These are phyloP conservation scores for Cricetomys ansorgei DNA, from an alignment of 2,113 vertebrate genomes.

Conservation along the genomic window DNA sequence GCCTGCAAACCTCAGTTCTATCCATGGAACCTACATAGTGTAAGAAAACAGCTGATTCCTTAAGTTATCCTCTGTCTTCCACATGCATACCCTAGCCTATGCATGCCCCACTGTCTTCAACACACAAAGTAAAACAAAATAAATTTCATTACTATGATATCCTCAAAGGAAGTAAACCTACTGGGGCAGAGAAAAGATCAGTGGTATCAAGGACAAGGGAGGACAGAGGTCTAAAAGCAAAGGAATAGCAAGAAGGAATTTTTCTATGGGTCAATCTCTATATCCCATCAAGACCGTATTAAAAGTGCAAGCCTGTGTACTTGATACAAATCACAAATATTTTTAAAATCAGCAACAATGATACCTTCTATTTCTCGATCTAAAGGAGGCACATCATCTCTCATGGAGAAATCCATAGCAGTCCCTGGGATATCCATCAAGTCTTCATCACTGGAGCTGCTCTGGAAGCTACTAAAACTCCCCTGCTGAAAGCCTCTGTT, in stretches of 20 bases:
- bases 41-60: neutral
- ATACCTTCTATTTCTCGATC: conserved; percentile 91
- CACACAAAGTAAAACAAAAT: neutral
- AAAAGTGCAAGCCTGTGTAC: neutral
- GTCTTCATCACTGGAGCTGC: conserved; percentile 93
- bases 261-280: neutral
- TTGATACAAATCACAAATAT: conserved; percentile 4
- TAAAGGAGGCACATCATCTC: conserved; percentile 92
- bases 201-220: neutral
- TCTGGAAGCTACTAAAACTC: conserved; percentile 89
- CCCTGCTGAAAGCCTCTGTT: conserved; percentile 87
- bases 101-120: too few relatives aligned
- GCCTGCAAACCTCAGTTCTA: neutral
- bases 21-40: neutral
- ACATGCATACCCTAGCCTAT: too few relatives aligned
- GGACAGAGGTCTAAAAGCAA: conserved; percentile 19
- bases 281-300: conserved; percentile 2
- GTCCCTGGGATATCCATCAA: conserved; percentile 94
- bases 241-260: neutral
- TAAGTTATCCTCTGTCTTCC: neutral
- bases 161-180: conserved; percentile 41
- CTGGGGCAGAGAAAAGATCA: neutral
- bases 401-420: conserved; percentile 90
- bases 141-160: conserved; percentile 42
- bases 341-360: conserved; percentile 22